Conservation (phyloP, 1,140 invertebrate genomes). For the Hyposmocoma kahamanoa region DNA sequence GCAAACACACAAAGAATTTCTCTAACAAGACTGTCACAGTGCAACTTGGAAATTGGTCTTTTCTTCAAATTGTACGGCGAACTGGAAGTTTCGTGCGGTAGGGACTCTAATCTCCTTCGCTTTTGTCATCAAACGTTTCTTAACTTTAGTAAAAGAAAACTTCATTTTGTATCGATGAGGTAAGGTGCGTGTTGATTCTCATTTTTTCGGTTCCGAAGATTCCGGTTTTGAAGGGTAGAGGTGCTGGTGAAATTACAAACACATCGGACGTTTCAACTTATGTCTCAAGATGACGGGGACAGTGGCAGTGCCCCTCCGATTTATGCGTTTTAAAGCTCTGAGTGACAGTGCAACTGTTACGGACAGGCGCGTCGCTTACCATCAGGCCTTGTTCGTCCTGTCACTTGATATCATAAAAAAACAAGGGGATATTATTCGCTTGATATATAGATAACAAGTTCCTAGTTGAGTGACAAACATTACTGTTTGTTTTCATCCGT, state of each 20-base stretch:
- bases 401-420: no score
- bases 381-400: no score
- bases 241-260: neutral
- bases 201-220: neutral
- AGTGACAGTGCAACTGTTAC: neutral
- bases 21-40: neutral
- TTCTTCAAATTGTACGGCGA: slow-evolving; percentile 1
- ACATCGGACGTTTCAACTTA: neutral
- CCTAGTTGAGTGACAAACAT: no score
- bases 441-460: no score
- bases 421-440: no score
- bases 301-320: no score
- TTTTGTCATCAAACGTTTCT: slow-evolving; percentile 5
- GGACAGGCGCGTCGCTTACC: no score
- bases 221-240: neutral
- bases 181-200: neutral
- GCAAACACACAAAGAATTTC: slow-evolving; percentile 1
- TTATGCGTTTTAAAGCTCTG: neutral
- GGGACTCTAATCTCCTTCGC: neutral
- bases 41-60: slow-evolving; percentile 3
- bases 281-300: no score
- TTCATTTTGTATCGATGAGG: neutral
- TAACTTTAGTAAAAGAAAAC: neutral
- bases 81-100: neutral
- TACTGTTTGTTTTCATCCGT: no score